phyloP scores from a whole-genome alignment of 2,113 vertebrate species.

The Semnopithecus entellus region DNA sequence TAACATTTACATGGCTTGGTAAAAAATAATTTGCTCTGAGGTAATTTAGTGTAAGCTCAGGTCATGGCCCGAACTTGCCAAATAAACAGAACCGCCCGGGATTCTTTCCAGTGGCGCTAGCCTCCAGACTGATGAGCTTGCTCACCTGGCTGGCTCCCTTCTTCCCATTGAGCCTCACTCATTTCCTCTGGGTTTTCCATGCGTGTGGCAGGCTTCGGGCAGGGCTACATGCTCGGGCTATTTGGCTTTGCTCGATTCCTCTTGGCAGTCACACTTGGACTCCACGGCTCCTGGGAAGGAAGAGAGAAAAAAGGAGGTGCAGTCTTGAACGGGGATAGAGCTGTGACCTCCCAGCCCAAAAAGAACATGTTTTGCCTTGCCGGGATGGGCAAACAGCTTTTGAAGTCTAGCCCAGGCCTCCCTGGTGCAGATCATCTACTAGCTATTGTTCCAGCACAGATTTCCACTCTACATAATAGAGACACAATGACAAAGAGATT shows the following conservation, averaged over 20 bases:
- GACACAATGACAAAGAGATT: background rate
- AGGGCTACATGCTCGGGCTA: background rate
- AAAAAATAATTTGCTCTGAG: constrained; percentile 50
- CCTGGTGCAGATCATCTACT: constrained; percentile 67
- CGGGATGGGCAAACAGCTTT: constrained; percentile 77
- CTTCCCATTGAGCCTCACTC: constrained; percentile 42
- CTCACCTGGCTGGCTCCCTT: constrained; percentile 53
- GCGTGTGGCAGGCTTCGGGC: background rate
- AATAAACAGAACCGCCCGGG: constrained; percentile 8
- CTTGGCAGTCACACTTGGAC: constrained; percentile 69
- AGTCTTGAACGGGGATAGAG: constrained; percentile 33
- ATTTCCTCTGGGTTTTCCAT: background rate
- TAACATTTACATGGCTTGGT: constrained; percentile 21
- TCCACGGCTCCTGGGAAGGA: constrained; percentile 65
- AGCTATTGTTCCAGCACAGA: background rate
- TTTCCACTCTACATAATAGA: background rate
- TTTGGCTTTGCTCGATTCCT: constrained; percentile 32
- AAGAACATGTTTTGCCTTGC: constrained; percentile 76
- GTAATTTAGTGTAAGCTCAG: constrained; percentile 60
- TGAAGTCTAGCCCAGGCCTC: constrained; percentile 79
- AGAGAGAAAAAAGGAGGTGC: constrained; percentile 21
- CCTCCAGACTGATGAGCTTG: constrained; percentile 40
- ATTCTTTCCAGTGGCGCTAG: constrained; percentile 56
- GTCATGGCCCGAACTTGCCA: constrained; percentile 64
- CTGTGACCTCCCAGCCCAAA: constrained; percentile 61